Percentiles rank a stretch among this genome's conserved stretches.
Evolutionary conservation across 2,888 invertebrate species (phyloP).

Genomic region (Leptodirus hochenwartii): DNA sequence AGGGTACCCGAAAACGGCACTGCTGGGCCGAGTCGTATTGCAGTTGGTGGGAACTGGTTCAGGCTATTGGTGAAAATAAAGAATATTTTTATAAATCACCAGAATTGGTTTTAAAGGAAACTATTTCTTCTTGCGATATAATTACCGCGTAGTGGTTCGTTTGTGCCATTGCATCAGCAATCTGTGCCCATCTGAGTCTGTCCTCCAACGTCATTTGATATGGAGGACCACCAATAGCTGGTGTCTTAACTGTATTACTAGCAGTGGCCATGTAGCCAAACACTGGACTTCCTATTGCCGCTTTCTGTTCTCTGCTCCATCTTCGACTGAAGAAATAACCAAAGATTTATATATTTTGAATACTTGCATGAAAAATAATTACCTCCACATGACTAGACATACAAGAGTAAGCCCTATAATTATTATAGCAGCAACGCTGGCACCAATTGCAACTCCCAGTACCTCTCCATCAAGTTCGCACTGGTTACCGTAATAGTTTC

Average conservation of each 20-base stretch:
- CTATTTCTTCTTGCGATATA: constrained; percentile 11
- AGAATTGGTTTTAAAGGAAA: not conserved
- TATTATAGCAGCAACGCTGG: constrained; percentile 72
- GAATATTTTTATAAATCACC: not conserved
- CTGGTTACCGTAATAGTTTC: constrained; percentile 72
- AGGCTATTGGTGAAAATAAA: constrained; percentile 34
- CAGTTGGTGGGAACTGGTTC: constrained; percentile 43
- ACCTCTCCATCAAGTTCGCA: constrained; percentile 89
- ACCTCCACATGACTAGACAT: constrained; percentile 85
- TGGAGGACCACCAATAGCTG: constrained; percentile 54
- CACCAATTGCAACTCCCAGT: constrained; percentile 77
- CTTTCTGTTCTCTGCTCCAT: constrained; percentile 80
- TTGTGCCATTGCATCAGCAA: constrained; percentile 75
- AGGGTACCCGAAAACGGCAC: constrained; percentile 71
- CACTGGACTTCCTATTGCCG: constrained; percentile 60
- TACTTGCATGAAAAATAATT: constrained; percentile 9
- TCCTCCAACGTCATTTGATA: constrained; percentile 67
- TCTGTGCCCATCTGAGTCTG: constrained; percentile 73
- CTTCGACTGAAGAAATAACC: constrained; percentile 42
- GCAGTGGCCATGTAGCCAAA: constrained; percentile 71
- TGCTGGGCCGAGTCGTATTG: constrained; percentile 62
- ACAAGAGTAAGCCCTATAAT: constrained; percentile 76
- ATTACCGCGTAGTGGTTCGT: constrained; percentile 70
- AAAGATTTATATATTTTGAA: constrained; percentile 1
- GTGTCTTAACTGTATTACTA: constrained; percentile 50